Percentiles rank a stretch among this genome's conserved stretches.
Conservation (phyloP, 2,113 vertebrate genomes). For the Petrocephalus zakoni region DNA sequence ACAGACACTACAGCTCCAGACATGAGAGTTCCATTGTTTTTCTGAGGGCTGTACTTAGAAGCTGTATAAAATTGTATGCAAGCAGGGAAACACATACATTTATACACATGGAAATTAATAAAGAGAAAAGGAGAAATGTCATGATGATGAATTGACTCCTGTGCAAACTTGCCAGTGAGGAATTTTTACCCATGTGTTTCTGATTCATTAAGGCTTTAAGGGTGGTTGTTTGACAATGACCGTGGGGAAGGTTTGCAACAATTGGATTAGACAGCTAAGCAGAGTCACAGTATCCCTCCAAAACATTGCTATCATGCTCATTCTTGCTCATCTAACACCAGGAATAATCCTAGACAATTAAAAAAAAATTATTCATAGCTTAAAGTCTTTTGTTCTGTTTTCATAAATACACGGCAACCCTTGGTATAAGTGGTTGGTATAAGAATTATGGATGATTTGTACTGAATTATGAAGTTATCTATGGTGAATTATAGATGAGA, state of each 20-base stretch:
- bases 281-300: neutral
- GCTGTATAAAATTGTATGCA: neutral
- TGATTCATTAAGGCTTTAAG: constrained; percentile 1
- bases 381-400: neutral
- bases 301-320: neutral
- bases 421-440: neutral
- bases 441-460: neutral
- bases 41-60: neutral
- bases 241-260: neutral
- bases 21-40: neutral
- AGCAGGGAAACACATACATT: neutral
- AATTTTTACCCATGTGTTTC: neutral
- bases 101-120: neutral
- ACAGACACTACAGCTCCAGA: neutral
- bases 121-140: neutral
- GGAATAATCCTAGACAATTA: neutral
- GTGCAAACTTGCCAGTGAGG: neutral
- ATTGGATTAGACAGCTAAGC: neutral
- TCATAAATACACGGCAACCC: neutral
- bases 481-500: neutral
- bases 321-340: neutral
- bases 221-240: neutral
- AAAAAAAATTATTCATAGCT: neutral
- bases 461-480: neutral
- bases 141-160: neutral